These are phyloP conservation scores for Thaumatotibia leucotreta DNA, from an alignment of 1,140 invertebrate species.

Conservation along the genomic window DNA sequence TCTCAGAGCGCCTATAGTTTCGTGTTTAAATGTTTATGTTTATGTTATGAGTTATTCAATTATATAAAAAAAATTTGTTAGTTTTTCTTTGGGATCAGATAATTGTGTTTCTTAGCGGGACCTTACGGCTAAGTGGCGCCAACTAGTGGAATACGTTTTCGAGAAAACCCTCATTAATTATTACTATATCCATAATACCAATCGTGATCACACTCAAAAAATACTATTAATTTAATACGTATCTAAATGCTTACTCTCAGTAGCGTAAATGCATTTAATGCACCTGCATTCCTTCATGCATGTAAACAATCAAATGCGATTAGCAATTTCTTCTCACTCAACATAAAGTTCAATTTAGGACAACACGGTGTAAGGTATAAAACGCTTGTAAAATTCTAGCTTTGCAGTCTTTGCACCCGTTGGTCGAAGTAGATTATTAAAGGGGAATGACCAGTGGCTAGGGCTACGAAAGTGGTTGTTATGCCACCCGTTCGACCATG, in stretches of 20 bases:
- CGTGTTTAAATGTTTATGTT: too few relatives aligned
- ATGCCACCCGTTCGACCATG: constrained; percentile 28
- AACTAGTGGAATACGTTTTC: too few relatives aligned
- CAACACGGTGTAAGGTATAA: neutral
- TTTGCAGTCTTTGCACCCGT: neutral
- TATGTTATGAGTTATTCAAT: too few relatives aligned
- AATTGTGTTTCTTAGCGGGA: too few relatives aligned
- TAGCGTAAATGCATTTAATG: neutral
- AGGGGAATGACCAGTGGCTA: constrained; percentile 35
- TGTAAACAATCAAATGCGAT: neutral
- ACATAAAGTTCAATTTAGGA: neutral
- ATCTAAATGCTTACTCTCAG: neutral
- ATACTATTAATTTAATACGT: too few relatives aligned
- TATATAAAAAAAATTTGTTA: too few relatives aligned
- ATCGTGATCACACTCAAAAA: too few relatives aligned
- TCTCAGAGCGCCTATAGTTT: too few relatives aligned
- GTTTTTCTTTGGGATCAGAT: too few relatives aligned
- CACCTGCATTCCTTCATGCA: neutral
- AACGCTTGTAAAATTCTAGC: neutral
- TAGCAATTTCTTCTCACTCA: neutral
- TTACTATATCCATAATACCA: too few relatives aligned
- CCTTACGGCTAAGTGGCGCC: too few relatives aligned
- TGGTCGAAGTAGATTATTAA: neutral
- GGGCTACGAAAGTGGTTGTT: constrained; percentile 39
- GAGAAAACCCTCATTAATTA: too few relatives aligned